Evolutionary conservation across 2,113 vertebrate genomes (phyloP).

Genomic region (Pampusana beccarii): DNA sequence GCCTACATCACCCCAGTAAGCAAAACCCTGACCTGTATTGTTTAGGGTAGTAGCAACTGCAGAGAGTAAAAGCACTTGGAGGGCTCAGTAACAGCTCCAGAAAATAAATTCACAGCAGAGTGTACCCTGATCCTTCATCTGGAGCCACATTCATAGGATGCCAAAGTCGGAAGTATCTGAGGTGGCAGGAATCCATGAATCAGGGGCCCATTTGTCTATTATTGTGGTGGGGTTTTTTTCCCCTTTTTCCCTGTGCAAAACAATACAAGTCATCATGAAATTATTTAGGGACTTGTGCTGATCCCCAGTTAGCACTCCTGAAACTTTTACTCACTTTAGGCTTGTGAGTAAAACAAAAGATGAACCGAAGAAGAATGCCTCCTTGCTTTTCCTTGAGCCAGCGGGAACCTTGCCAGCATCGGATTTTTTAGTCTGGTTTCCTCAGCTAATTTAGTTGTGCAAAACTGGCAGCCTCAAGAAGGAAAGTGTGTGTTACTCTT

Average conservation of each 20-base stretch:
- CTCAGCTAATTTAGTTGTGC: neutral
- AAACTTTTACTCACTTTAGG: neutral
- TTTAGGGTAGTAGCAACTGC: neutral
- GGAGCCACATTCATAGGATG: neutral
- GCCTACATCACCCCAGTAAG: neutral
- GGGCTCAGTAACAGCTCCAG: neutral
- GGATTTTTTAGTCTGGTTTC: conserved; percentile 9
- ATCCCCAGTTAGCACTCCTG: neutral
- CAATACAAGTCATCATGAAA: neutral
- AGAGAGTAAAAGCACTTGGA: neutral
- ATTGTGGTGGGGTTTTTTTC: neutral
- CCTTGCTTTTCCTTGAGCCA: neutral
- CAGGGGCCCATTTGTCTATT: neutral
- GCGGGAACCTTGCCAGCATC: neutral
- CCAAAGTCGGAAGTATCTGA: conserved; percentile 28
- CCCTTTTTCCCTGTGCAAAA: neutral
- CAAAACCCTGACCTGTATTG: neutral
- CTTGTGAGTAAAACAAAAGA: neutral
- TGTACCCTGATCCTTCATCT: neutral
- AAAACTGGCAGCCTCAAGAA: neutral
- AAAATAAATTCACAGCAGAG: neutral
- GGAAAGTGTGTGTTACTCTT: neutral
- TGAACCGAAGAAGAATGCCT: neutral
- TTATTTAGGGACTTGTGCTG: neutral
- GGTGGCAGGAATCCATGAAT: conserved; percentile 11